A percentile compares a stretch with the other conserved stretches of the same genome.
Evolutionary conservation across 1,140 invertebrate genomes (phyloP).

Genomic region (Carcinoscorpius rotundicauda): DNA sequence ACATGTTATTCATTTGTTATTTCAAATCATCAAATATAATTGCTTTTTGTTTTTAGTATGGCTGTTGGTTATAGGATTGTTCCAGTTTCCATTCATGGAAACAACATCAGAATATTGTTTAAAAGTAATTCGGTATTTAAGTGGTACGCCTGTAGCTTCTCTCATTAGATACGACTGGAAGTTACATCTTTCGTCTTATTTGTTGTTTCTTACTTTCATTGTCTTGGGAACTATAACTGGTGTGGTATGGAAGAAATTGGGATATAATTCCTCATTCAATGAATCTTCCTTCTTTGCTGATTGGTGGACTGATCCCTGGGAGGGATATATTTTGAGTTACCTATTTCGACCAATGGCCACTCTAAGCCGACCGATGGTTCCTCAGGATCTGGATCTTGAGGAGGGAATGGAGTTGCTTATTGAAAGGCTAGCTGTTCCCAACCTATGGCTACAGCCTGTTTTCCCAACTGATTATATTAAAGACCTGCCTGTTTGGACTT

Average conservation of each 20-base stretch:
- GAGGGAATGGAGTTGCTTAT: slow-evolving; percentile 35
- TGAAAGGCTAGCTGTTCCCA: slow-evolving; percentile 36
- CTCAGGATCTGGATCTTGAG: slow-evolving; percentile 30
- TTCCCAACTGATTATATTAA: slow-evolving; percentile 38
- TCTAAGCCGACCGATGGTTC: slow-evolving; percentile 21
- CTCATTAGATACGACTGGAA: slow-evolving; percentile 29
- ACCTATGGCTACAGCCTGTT: slow-evolving; percentile 38
- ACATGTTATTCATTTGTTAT: slow-evolving; percentile 30
- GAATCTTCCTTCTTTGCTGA: slow-evolving; percentile 11
- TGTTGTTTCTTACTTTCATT: slow-evolving; percentile 11
- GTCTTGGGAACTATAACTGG: slow-evolving; percentile 25
- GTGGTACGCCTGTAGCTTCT: slow-evolving; percentile 25
- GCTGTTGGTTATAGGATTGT: slow-evolving; percentile 34
- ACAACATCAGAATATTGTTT: slow-evolving; percentile 25
- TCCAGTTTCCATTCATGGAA: slow-evolving; percentile 32
- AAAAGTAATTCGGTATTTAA: slow-evolving; percentile 27
- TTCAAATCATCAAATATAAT: slow-evolving; percentile 37
- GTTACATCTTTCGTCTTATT: slow-evolving; percentile 10
- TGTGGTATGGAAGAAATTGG: slow-evolving; percentile 17
- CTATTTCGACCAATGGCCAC: slow-evolving; percentile 31
- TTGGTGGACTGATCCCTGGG: slow-evolving; percentile 28
- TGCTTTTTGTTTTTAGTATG: slow-evolving; percentile 35
- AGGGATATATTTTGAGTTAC: slow-evolving; percentile 27
- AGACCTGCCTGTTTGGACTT: slow-evolving; percentile 41
- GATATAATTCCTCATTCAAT: slow-evolving; percentile 2